These are phyloP conservation scores for Drosophila infuscata DNA, from an alignment of 2,888 invertebrate species.

Conservation along the genomic window DNA sequence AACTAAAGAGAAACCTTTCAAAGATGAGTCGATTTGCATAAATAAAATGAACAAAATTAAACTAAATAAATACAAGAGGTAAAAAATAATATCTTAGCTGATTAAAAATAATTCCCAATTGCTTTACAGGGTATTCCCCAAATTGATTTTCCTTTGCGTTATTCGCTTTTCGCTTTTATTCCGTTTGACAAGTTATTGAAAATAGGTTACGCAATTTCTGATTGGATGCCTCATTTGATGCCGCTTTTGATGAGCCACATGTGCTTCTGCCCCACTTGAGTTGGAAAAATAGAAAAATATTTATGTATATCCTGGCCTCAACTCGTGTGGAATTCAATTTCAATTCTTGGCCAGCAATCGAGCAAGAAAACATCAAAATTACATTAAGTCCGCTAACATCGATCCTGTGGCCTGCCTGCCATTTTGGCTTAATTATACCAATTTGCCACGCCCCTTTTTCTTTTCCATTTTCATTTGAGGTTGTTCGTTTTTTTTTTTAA, in stretches of 20 bases:
- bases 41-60: background rate
- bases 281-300: background rate
- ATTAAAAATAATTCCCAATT: background rate
- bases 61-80: background rate
- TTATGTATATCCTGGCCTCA: background rate
- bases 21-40: background rate
- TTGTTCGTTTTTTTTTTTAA: constrained; percentile 6
- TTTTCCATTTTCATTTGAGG: background rate
- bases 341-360: constrained; percentile 39
- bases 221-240: constrained; percentile 58
- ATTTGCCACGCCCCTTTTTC: constrained; percentile 46
- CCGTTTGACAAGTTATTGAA: constrained; percentile 47
- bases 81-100: background rate
- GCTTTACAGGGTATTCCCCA: constrained; percentile 11
- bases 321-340: constrained; percentile 39
- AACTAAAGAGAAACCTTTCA: background rate
- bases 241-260: constrained; percentile 46
- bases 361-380: constrained; percentile 59
- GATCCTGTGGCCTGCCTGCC: constrained; percentile 27
- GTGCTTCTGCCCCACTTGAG: constrained; percentile 14
- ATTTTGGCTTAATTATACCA: constrained; percentile 50
- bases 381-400: constrained; percentile 45
- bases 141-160: too few relatives aligned
- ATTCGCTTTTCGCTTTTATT: constrained; percentile 1
- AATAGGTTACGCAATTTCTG: constrained; percentile 41